phyloP scores from a whole-genome alignment of 2,888 invertebrate species.

The Andrena bicolor region DNA sequence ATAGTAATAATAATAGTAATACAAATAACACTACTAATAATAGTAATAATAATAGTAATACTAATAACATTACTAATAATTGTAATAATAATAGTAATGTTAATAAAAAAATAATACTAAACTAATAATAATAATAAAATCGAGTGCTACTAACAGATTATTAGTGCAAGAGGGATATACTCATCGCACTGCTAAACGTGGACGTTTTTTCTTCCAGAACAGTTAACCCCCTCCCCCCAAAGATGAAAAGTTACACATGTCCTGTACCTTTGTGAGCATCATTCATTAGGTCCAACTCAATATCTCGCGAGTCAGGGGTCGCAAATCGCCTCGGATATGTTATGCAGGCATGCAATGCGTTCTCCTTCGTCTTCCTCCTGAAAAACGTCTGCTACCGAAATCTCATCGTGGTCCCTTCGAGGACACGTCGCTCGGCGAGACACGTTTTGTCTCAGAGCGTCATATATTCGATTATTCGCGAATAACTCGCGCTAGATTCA shows the following conservation, averaged over 20 bases:
- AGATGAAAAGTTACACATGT: not conserved
- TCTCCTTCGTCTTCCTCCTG: not conserved
- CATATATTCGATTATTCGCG: conserved; percentile 44
- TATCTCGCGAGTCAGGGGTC: conserved; percentile 15
- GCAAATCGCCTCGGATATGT: conserved; percentile 16
- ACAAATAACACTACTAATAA: too few species aligned
- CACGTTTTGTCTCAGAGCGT: conserved; percentile 37
- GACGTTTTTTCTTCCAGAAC: too few species aligned
- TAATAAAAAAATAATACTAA: too few species aligned
- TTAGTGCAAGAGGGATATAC: too few species aligned
- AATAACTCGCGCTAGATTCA: conserved; percentile 6
- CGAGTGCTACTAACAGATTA: too few species aligned
- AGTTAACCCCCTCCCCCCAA: not conserved
- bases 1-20: too few species aligned
- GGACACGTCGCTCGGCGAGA: not conserved
- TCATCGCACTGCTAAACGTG: too few species aligned
- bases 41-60: too few species aligned
- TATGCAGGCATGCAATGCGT: conserved; percentile 22
- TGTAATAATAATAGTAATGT: too few species aligned
- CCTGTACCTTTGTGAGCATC: conserved; percentile 43
- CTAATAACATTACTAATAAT: too few species aligned
- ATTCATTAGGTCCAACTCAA: conserved; percentile 14
- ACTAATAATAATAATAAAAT: too few species aligned
- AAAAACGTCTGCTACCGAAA: not conserved
- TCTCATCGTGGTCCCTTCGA: not conserved